Base-by-base conservation (phyloP, 2,797 vertebrate genomes). In the Arnoldichthys spilopterus region DNA sequence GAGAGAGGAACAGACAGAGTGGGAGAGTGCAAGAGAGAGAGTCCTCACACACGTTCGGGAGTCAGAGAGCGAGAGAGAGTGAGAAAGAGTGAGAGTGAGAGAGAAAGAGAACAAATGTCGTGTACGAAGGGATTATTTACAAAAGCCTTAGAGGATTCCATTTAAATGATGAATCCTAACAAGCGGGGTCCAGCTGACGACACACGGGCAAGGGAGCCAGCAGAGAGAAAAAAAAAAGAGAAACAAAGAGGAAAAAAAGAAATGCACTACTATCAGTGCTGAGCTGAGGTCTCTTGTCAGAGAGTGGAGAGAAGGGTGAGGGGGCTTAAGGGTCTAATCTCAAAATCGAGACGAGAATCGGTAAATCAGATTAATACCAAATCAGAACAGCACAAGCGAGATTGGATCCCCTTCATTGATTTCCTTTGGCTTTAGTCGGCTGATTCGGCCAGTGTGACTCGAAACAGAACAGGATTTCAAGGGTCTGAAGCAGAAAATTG, bases 351-450 rank as follows among this genome's bases (percentile, higher is more conserved):
- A 83, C 82, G 68, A 83, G 81, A 85, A 83, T 87, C 59, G 63
- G 80, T 86, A 89, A 89, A 91, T 83, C 84, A 83, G 77, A 86
- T 90, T 92, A 90, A 91, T 88, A 85, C 82, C 87, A 85, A 88
- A 90, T 91, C 86, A 87, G 86, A 91, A 85, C 82, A 73, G 86
- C 82, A 53, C 76, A 67, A 81, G 88, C 71, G 45, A 89, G 87
- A 90, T 87, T 82, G 88, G 77, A 85, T 90, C 88, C 86, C 89
- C 76, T 20, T 84, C 87, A 93, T 92, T 90, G 91, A 91, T 92
- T 92, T 86, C 81, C 82, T 43, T 85, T 86, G 81, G 53, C 73
- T 77, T 59, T 74, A 74, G 84, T 83, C 85, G 83, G 86, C 86
- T 86, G 86, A 90, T 90, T 85, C 80, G 74, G 85, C 53, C 67